Conservation (phyloP, 2,113 vertebrate genomes). For the Cardinalis cardinalis region DNA sequence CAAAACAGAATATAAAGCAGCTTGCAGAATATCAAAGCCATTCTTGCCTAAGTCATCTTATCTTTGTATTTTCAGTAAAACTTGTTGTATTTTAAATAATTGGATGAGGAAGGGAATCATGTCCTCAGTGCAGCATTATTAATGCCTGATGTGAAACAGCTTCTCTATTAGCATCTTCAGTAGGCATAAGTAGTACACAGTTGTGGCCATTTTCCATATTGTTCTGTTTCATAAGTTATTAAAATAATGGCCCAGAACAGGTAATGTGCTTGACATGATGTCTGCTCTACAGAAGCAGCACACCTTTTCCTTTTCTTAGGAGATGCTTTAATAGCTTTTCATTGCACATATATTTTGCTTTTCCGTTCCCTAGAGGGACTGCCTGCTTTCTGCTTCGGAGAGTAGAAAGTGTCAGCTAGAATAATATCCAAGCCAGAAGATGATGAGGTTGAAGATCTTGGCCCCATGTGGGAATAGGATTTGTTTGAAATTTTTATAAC, state of each 20-base stretch:
- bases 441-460: neutral
- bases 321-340: conserved; percentile 9
- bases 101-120: neutral
- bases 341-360: neutral
- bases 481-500: neutral
- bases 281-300: neutral
- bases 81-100: neutral
- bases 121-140: neutral
- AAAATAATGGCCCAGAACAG: neutral
- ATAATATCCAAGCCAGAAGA: neutral
- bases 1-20: neutral
- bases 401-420: neutral
- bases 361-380: neutral
- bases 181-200: neutral
- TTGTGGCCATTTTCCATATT: neutral
- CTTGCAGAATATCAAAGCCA: neutral
- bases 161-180: neutral
- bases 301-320: neutral
- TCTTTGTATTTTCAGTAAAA: neutral
- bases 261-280: neutral
- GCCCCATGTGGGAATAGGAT: neutral
- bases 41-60: neutral
- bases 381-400: neutral
- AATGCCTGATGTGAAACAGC: neutral
- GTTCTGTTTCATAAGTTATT: conserved; percentile 8